Base-by-base conservation (phyloP, 1,140 invertebrate genomes). In the Sesamia nonagrioides region DNA sequence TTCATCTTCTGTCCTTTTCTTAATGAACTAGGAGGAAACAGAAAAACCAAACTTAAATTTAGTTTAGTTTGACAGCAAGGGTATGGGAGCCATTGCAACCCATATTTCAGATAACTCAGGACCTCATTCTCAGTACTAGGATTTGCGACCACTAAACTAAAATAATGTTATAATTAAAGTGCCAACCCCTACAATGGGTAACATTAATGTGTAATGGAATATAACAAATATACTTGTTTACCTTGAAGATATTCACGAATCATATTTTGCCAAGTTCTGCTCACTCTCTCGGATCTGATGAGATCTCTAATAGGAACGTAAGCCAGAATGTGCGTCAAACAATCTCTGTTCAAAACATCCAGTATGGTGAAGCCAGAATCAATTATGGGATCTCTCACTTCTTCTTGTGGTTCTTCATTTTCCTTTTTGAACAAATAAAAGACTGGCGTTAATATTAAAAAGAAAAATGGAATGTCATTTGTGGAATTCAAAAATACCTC, bases 301-400 rank as follows among this genome's bases (percentile, higher is more conserved):
- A 95, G 80, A 78, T 95, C 92, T 83, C 79, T 82, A 3, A 95
- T 85, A 48, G 92, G 87, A 27, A 95, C 76, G 82, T 88, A 94
- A 6, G 78, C 80, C 40, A 94, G 79, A 48, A 95, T 86, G 27
- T 92, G 90, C 52, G 80, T 82, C 69, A 93, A 74, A 73, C 93
- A 95, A 84, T 95, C 93, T 11, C 75, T 86, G 78, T 95, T 94
- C n/a, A 95, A 84, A 54, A 95, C 82, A 80, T 94, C 88, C 48
- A 94, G 75, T 68, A 94, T 92, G 21, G 66, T 69, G 27, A 50
- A 69, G 21, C 13, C 15, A 33, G 66, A 27, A 21, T 50, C 42
- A 5, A n/a, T 50, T 15, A 33, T 42, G 8, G 18, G 11, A 8
- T 48, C 40, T 33, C 50, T 50, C 6, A 15, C 40, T 33, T 69